These are phyloP conservation scores for Molothrus ater DNA, from an alignment of 2,797 vertebrate species.

Conservation along the genomic window DNA sequence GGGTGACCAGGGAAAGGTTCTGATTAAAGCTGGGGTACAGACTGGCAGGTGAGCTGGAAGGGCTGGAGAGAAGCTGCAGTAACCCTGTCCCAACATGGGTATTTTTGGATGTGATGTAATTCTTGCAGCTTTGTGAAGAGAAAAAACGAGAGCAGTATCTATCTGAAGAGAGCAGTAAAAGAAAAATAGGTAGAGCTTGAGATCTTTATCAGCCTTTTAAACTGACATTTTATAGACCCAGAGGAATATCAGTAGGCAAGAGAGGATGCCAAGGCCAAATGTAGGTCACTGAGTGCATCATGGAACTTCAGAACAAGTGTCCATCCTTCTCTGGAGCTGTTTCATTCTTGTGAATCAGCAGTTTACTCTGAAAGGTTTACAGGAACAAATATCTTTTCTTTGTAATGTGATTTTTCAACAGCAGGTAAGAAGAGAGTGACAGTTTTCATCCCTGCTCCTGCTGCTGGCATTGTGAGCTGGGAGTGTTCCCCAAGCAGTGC, in stretches of 20 bases:
- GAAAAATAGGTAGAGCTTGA: not conserved
- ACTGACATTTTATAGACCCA: not conserved
- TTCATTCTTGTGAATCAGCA: conserved; percentile 1
- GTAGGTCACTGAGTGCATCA: not conserved
- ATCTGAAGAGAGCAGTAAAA: not conserved
- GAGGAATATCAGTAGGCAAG: not conserved
- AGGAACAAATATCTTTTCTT: not conserved
- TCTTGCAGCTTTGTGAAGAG: not conserved
- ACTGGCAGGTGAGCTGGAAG: not conserved
- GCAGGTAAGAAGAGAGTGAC: not conserved
- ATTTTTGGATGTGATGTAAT: not conserved
- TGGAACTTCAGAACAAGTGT: not conserved
- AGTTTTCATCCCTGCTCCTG: not conserved
- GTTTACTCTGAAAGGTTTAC: not conserved
- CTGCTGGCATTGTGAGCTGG: not conserved
- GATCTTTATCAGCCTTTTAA: conserved; percentile 3
- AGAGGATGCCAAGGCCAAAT: not conserved
- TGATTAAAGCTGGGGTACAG: not conserved
- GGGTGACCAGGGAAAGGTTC: not conserved
- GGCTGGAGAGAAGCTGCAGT: not conserved
- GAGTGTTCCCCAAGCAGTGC: not conserved
- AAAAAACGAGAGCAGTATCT: not conserved
- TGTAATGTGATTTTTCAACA: not conserved
- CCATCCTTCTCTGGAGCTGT: not conserved
- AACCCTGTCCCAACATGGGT: not conserved